These are phyloP conservation scores for Mus spicilegus DNA, from an alignment of 2,113 vertebrate species.

Conservation along the genomic window DNA sequence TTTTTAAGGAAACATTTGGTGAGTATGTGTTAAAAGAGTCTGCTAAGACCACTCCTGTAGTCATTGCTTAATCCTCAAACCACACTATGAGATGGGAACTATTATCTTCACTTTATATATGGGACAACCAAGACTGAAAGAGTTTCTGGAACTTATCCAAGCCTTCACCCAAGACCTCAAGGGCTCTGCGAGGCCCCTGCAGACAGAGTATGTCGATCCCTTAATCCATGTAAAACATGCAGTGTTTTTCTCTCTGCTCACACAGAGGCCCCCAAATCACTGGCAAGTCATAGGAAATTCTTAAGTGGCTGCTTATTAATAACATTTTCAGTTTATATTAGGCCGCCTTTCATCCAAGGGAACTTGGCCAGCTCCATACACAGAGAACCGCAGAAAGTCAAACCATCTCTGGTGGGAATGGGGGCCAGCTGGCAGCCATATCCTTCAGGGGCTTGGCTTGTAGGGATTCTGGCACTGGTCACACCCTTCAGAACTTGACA, in stretches of 20 bases:
- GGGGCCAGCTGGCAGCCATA: conserved; percentile 73
- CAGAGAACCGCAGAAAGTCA: conserved; percentile 77
- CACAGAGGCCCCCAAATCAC: conserved; percentile 63
- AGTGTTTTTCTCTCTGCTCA: conserved; percentile 52
- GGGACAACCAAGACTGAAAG: conserved; percentile 26
- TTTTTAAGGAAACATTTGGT: conserved; percentile 42
- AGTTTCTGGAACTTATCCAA: not conserved
- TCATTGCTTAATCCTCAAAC: conserved; percentile 12
- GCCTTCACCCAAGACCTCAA: conserved; percentile 23
- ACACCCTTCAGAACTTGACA: conserved; percentile 75
- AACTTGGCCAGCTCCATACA: conserved; percentile 65
- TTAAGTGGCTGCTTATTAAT: conserved; percentile 84
- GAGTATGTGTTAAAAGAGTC: not conserved
- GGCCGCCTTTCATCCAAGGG: conserved; percentile 77
- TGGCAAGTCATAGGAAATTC: conserved; percentile 79
- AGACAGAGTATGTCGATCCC: not conserved
- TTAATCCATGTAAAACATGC: conserved; percentile 64
- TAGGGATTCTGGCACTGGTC: conserved; percentile 75
- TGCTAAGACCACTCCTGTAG: not conserved
- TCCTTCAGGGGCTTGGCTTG: conserved; percentile 69
- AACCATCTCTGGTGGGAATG: conserved; percentile 68
- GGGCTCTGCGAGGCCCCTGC: not conserved
- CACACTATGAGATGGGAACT: not conserved
- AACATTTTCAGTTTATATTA: conserved; percentile 83
- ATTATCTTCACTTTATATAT: not conserved